phyloP scores from a whole-genome alignment of 2,888 invertebrate genomes.

The Trachelus iudaicus region DNA sequence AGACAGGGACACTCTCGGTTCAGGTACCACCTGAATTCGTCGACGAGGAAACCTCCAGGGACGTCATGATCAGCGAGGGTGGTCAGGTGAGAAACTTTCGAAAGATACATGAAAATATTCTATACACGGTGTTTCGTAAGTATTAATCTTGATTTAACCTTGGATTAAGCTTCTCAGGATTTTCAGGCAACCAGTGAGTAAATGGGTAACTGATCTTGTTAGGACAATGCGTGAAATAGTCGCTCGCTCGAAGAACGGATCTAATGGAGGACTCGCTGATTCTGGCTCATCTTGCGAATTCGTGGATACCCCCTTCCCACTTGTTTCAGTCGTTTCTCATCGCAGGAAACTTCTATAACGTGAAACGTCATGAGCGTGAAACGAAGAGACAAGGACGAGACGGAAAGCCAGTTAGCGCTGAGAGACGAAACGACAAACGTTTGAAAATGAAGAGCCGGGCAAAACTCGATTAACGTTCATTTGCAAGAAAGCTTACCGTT shows the following conservation, averaged over 20 bases:
- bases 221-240: neutral
- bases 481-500: conserved; percentile 1
- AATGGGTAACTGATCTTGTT: neutral
- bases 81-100: conserved; percentile 64
- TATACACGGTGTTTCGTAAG: neutral
- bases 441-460: conserved; percentile 66
- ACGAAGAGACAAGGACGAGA: neutral
- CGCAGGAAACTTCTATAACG: neutral
- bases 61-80: conserved; percentile 88
- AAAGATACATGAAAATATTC: neutral
- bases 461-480: conserved; percentile 49
- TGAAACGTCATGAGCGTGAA: neutral
- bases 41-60: conserved; percentile 87
- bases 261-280: neutral
- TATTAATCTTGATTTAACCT: neutral
- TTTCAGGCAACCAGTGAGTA: neutral
- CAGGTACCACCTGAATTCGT: conserved; percentile 94
- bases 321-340: neutral
- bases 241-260: neutral
- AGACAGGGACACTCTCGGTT: conserved; percentile 88
- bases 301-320: neutral
- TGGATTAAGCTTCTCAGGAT: neutral
- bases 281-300: neutral
- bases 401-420: neutral
- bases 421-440: conserved; percentile 49